Evolutionary conservation across 2,888 invertebrate species (phyloP).

Genomic region (Cylindroiulus punctatus): DNA sequence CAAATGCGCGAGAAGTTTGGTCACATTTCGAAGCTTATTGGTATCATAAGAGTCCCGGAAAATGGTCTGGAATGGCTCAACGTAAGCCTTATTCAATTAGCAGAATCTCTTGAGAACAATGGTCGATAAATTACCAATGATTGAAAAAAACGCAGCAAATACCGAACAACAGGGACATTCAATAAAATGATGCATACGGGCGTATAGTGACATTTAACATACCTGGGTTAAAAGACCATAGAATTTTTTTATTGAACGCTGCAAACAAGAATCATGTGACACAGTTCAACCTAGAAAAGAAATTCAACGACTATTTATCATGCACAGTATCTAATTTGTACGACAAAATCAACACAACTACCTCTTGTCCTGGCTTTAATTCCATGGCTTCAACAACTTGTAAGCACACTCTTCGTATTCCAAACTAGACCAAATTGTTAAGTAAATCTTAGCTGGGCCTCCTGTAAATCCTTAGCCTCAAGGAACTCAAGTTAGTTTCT

Average conservation of each 20-base stretch:
- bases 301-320: constrained; percentile 8
- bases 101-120: constrained; percentile 77
- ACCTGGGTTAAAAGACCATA: constrained; percentile 92
- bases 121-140: constrained; percentile 13
- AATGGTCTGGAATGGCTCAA: constrained; percentile 92
- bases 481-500: constrained; percentile 92
- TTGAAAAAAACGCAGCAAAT: no score
- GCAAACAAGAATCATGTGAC: constrained; percentile 99
- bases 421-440: constrained; percentile 97
- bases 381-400: constrained; percentile 97
- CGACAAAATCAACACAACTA: constrained; percentile 63
- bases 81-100: constrained; percentile 89
- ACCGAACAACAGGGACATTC: constrained; percentile 57
- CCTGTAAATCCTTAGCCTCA: no score
- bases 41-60: constrained; percentile 95
- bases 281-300: constrained; percentile 76
- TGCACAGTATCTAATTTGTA: background rate
- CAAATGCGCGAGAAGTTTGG: constrained; percentile 96
- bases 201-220: constrained; percentile 50
- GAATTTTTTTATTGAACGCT: constrained; percentile 98
- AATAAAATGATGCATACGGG: constrained; percentile 54
- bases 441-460: constrained; percentile 94
- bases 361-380: constrained; percentile 94
- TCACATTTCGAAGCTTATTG: constrained; percentile 93
- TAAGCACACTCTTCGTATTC: constrained; percentile 99